phyloP scores from a whole-genome alignment of 2,797 vertebrate species.

The Erethizon dorsatum region DNA sequence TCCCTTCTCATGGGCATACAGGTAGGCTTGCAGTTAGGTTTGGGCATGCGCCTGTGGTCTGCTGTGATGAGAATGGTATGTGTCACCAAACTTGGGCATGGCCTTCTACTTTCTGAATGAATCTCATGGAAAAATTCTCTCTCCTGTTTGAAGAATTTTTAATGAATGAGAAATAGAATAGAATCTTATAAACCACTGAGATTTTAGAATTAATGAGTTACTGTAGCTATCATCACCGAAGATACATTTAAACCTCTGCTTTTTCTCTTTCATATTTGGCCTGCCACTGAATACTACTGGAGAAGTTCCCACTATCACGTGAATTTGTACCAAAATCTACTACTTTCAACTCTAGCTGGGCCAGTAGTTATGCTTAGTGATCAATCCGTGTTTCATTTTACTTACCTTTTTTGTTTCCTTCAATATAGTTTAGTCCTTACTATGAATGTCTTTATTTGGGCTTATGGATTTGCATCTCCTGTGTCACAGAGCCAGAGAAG shows the following conservation, averaged over 20 bases:
- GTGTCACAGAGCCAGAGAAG: not conserved
- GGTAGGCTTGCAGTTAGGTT: not conserved
- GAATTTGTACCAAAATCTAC: not conserved
- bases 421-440: conserved; percentile 8
- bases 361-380: not conserved
- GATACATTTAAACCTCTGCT: not conserved
- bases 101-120: not conserved
- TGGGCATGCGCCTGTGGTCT: not conserved
- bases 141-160: not conserved
- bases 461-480: not conserved
- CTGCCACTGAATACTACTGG: not conserved
- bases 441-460: not conserved
- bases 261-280: not conserved
- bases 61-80: not conserved
- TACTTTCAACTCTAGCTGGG: not conserved
- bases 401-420: conserved; percentile 32
- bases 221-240: not conserved
- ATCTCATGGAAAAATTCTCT: not conserved
- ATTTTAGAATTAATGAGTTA: conserved; percentile 31
- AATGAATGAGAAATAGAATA: conserved; percentile 14
- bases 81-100: not conserved
- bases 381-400: not conserved
- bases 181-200: not conserved
- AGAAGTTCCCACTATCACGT: not conserved
- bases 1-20: not conserved